Percentiles rank a stretch among this genome's conserved stretches.
phyloP scores from a whole-genome alignment of 1,140 invertebrate species.

The Antheraea pernyi region DNA sequence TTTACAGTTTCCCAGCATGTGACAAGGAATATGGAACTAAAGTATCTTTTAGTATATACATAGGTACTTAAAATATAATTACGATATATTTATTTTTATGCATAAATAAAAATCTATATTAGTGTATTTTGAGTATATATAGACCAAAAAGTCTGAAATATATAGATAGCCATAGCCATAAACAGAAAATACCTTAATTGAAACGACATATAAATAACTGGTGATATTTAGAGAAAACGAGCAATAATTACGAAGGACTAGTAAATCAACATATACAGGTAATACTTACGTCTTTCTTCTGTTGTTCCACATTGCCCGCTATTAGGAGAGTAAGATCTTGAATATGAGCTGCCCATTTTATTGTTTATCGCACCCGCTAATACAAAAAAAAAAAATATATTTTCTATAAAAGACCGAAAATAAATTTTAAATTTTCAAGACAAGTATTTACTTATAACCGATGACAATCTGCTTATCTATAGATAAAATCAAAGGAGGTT shows the following conservation, averaged over 20 bases:
- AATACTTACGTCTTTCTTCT: conserved; percentile 48
- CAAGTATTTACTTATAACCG: neutral
- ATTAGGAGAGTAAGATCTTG: conserved; percentile 78
- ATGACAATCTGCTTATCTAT: neutral
- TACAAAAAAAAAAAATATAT: neutral
- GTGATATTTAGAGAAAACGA: neutral
- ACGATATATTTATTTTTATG: too few relatives aligned
- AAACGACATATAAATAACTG: too few relatives aligned
- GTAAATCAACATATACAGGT: neutral
- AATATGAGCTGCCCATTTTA: conserved; percentile 72
- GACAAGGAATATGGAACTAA: too few relatives aligned
- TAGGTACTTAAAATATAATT: too few relatives aligned
- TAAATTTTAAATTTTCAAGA: neutral
- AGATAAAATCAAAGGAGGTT: neutral
- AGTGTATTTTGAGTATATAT: too few relatives aligned
- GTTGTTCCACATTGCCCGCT: conserved; percentile 36
- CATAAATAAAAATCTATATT: too few relatives aligned
- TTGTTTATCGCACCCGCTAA: conserved; percentile 19
- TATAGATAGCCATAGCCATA: too few relatives aligned
- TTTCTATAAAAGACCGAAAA: neutral
- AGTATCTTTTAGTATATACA: too few relatives aligned
- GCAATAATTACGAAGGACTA: neutral
- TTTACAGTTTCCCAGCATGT: too few relatives aligned
- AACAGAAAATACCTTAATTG: too few relatives aligned
- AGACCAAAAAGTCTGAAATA: too few relatives aligned